These are phyloP conservation scores for Chionis minor DNA, from an alignment of 2,113 vertebrate genomes.

Conservation along the genomic window DNA sequence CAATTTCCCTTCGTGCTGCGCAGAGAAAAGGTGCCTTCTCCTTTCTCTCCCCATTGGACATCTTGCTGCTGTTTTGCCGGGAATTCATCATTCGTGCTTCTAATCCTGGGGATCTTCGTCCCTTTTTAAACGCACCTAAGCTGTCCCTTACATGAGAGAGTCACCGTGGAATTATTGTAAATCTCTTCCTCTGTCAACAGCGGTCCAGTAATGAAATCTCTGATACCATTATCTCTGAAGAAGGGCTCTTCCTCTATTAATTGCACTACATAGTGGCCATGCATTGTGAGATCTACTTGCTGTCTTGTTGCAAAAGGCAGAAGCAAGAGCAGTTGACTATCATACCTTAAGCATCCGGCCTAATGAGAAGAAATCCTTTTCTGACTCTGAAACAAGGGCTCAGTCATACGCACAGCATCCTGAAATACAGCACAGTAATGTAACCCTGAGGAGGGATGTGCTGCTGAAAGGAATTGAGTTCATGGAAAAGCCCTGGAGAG, in stretches of 20 bases:
- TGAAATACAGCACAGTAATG: neutral
- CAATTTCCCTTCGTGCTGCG: neutral
- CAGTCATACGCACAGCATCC: neutral
- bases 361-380: neutral
- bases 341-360: neutral
- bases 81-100: neutral
- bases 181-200: neutral
- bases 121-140: neutral
- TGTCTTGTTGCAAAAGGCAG: neutral
- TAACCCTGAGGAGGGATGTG: neutral
- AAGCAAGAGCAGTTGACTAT: neutral
- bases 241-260: neutral
- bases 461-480: neutral
- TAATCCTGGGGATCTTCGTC: neutral
- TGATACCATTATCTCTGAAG: neutral
- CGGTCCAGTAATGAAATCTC: neutral
- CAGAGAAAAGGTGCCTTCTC: neutral
- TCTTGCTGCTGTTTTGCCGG: neutral
- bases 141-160: accelerated
- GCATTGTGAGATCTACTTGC: neutral
- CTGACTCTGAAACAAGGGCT: neutral
- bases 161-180: neutral
- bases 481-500: neutral
- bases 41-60: neutral
- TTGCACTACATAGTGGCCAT: neutral